A percentile compares a stretch with the other conserved stretches of the same genome.
Conservation (phyloP, 37 sponge, comb jelly and placozoan species). For the Ianthella basta region DNA sequence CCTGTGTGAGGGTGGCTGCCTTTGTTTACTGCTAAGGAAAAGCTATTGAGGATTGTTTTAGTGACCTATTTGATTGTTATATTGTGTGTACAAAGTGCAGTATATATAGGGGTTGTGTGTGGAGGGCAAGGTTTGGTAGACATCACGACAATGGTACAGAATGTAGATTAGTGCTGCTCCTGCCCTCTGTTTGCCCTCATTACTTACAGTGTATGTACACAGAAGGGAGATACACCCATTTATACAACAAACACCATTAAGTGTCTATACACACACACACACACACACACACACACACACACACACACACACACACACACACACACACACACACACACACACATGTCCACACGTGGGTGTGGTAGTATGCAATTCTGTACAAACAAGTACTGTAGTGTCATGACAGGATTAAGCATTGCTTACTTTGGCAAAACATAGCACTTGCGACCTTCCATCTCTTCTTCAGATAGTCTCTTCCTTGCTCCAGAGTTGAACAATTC, state of each 20-base stretch:
- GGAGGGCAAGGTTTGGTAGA: too few species aligned
- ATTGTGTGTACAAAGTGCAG: too few species aligned
- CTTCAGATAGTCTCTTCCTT: slow-evolving; percentile 36
- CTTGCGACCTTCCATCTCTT: slow-evolving; percentile 45
- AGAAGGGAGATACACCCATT: too few species aligned
- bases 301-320: slow-evolving; percentile 7
- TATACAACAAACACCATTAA: not conserved
- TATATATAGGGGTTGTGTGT: too few species aligned
- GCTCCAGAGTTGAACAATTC: slow-evolving; percentile 33
- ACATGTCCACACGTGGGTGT: not conserved
- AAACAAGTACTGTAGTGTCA: not conserved
- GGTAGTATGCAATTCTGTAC: not conserved
- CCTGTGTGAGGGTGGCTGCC: too few species aligned
- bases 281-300: not conserved
- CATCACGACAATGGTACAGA: too few species aligned
- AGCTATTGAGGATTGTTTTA: too few species aligned
- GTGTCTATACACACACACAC: not conserved
- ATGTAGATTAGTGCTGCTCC: too few species aligned
- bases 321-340: slow-evolving; percentile 4
- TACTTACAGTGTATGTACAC: not conserved
- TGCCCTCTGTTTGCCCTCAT: not conserved
- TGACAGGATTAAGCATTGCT: not conserved
- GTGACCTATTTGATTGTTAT: too few species aligned
- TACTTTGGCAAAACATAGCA: slow-evolving; percentile 80
- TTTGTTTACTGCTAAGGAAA: too few species aligned